These are phyloP conservation scores for Cochlearius cochlearius DNA, from an alignment of 2,113 vertebrate genomes.

Conservation along the genomic window DNA sequence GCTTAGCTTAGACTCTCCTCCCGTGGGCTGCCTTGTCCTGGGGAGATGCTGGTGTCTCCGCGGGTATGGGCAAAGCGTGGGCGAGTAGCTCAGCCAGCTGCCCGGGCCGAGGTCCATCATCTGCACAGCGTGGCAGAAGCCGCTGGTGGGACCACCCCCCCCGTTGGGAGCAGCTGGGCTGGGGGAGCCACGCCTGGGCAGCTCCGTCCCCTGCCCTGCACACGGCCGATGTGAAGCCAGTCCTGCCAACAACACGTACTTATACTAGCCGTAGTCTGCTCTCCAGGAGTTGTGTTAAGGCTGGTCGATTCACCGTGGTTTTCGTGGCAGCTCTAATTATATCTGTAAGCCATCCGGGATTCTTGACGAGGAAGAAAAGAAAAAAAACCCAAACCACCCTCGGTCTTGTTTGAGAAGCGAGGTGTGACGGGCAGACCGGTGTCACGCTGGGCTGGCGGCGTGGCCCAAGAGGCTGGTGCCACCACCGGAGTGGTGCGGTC, in stretches of 20 bases:
- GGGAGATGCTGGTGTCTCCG: background rate
- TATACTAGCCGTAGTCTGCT: background rate
- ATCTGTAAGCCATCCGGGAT: background rate
- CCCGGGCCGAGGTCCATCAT: background rate
- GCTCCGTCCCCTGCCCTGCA: background rate
- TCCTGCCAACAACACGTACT: fast-evolving
- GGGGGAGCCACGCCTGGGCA: background rate
- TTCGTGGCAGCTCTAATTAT: background rate
- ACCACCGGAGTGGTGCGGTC: background rate
- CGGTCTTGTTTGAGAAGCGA: background rate
- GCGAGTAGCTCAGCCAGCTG: background rate
- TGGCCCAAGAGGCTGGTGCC: fast-evolving
- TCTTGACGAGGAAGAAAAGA: background rate
- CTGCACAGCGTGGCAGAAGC: background rate
- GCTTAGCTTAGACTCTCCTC: background rate
- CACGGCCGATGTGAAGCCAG: background rate
- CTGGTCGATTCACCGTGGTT: background rate
- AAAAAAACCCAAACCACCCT: too few species aligned
- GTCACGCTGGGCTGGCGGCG: fast-evolving
- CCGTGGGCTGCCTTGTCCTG: background rate
- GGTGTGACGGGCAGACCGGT: fast-evolving
- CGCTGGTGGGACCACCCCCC: background rate
- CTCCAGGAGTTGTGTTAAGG: background rate
- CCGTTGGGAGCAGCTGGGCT: background rate
- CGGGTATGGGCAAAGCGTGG: fast-evolving